Percentiles rank a stretch among this genome's conserved stretches.
Evolutionary conservation across 2,888 invertebrate species (phyloP).

Genomic region (Eutolmus rufibarbis): DNA sequence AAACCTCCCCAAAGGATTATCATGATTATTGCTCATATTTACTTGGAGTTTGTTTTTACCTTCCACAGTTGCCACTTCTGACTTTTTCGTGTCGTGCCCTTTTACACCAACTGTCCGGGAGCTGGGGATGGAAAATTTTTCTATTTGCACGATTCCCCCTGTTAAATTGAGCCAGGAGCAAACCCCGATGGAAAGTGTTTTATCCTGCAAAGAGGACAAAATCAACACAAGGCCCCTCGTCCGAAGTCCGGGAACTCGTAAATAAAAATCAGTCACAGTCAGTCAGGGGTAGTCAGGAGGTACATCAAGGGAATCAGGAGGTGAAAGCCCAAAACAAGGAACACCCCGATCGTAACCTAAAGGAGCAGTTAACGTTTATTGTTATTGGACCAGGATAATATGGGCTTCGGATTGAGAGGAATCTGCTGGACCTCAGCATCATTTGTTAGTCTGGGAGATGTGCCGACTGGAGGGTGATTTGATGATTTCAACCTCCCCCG

Average conservation of each 20-base stretch:
- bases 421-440: constrained; percentile 28
- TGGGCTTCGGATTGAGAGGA: constrained; percentile 30
- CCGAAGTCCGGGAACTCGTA: constrained; percentile 38
- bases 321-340: constrained; percentile 26
- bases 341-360: constrained; percentile 33
- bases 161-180: neutral
- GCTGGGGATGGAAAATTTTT: constrained; percentile 20
- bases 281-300: constrained; percentile 35
- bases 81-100: neutral
- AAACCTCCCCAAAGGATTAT: constrained; percentile 49
- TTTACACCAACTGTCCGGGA: neutral
- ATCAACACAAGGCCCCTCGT: constrained; percentile 12
- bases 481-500: constrained; percentile 25
- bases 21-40: constrained; percentile 47
- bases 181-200: neutral
- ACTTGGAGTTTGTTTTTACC: constrained; percentile 1
- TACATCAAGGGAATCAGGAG: constrained; percentile 26
- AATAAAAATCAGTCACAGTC: constrained; percentile 47
- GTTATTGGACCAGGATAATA: constrained; percentile 43
- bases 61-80: constrained; percentile 18
- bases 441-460: constrained; percentile 26
- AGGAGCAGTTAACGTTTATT: constrained; percentile 46
- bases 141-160: constrained; percentile 26
- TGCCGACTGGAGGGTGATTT: constrained; percentile 9
- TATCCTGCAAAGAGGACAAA: constrained; percentile 15